Evolutionary conservation across 2,113 vertebrate genomes (phyloP), one percentile per base, ranked within the genome.

Genomic region (Petrocephalus microphthalmus): DNA sequence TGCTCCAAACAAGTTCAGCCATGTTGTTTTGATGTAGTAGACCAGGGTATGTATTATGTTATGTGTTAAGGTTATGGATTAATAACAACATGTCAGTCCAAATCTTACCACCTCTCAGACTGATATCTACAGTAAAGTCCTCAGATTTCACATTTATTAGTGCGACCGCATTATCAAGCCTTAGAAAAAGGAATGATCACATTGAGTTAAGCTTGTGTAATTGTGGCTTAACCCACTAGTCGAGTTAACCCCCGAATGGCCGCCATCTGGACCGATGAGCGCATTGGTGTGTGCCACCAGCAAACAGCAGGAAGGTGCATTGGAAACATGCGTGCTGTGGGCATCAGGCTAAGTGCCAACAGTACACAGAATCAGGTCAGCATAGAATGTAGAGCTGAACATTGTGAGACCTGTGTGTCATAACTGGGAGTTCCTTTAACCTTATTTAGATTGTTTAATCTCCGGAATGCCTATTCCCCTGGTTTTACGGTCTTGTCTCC

Each of bases 151-250:
- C 56, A 82, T 89, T 89, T 57, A 51, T 85, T 91, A 33, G 64
- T 47, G 7, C 56, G 54, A 83, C 6, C 57, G 84, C 74, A 87
- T 85, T 81, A 42, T 45, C 42, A 45, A 84, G 88, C 91, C 84
- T 49, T 89, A 89, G 87, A 87, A 91, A 49, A 92, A 94, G 93
- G 92, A 92, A 91, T 89, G 91, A 92, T 91, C 92, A 89, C 89
- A 64, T 88, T 87, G 88, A 90, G 91, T 92, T 93, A 95, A 95
- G 93, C 93, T 91, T 29, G 74, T 94, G 88, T 94, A 94, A 93
- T 94, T 92, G 94, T 93, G 89, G 94, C 93, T 95, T 95, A 95
- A 92, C 93, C 94, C 92, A 94, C 88, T 95, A 93, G 92, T 95
- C 93, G 91, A 95, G 91, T 94, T 95, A 94, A 91, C 88, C 22